Conservation (phyloP, 1,140 invertebrate species). For the Galleria mellonella region DNA sequence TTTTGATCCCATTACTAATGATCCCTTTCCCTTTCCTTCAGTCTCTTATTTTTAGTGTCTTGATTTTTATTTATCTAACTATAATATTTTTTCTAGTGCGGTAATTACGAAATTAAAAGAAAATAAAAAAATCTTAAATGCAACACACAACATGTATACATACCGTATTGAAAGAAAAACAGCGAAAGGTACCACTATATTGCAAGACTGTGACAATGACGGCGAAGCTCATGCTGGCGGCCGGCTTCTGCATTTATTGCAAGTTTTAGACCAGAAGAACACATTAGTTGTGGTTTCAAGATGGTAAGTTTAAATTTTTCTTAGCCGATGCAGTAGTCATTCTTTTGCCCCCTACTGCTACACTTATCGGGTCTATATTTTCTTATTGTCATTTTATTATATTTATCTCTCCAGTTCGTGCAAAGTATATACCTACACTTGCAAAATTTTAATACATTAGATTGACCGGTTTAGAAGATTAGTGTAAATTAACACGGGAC, state of each 20-base stretch:
- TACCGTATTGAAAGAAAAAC: conserved; percentile 73
- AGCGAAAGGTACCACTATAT: conserved; percentile 29
- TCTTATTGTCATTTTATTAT: conserved; percentile 1
- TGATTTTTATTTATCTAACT: too few species aligned
- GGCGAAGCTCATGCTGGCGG: conserved; percentile 88
- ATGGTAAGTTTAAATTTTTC: conserved; percentile 75
- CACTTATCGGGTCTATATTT: background rate
- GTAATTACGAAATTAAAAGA: conserved; percentile 79
- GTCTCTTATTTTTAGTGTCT: too few species aligned
- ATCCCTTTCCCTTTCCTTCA: too few species aligned
- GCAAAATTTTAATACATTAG: too few species aligned
- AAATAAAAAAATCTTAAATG: conserved; percentile 86
- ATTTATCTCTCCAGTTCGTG: too few species aligned
- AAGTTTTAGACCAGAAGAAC: conserved; percentile 84
- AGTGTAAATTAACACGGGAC: too few species aligned
- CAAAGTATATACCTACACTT: too few species aligned
- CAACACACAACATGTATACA: conserved; percentile 90
- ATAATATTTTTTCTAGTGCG: conserved; percentile 57
- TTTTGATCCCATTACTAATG: too few species aligned
- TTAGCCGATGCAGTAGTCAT: background rate
- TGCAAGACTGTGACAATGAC: conserved; percentile 89
- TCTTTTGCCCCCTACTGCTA: background rate
- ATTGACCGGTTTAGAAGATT: too few species aligned
- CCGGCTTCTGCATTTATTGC: conserved; percentile 85
- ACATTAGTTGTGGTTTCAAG: conserved; percentile 87